A percentile compares a stretch with the other conserved stretches of the same genome.
phyloP scores from a whole-genome alignment of 2,113 vertebrate genomes.

The Neotoma lepida region DNA sequence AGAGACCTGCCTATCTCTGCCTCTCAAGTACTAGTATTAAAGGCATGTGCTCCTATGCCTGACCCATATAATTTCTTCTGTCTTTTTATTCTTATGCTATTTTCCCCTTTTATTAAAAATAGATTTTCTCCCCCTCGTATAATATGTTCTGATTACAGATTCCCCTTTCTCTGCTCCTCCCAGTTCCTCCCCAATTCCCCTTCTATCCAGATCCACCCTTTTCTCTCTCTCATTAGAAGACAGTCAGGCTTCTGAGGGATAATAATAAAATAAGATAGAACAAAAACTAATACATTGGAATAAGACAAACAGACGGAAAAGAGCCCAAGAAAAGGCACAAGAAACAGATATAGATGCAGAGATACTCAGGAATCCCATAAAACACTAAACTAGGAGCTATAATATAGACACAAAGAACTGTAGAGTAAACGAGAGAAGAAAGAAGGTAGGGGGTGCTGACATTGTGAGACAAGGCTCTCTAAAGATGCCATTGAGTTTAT shows the following conservation, averaged over 20 bases:
- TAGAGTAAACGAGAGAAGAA: background rate
- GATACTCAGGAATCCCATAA: background rate
- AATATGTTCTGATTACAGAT: background rate
- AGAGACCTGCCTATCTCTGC: background rate
- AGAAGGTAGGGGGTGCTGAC: background rate
- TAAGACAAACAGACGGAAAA: background rate
- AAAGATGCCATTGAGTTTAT: background rate
- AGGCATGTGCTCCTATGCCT: background rate
- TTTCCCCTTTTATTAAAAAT: background rate
- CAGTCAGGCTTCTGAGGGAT: background rate
- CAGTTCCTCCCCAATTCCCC: background rate
- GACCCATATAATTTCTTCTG: background rate
- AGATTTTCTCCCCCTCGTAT: background rate
- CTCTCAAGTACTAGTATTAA: background rate
- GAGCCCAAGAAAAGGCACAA: background rate
- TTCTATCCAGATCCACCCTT: background rate
- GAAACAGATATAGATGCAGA: background rate
- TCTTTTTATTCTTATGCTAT: too few species aligned
- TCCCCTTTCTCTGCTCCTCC: background rate
- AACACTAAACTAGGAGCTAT: background rate
- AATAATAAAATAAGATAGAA: background rate
- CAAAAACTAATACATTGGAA: background rate
- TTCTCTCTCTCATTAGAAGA: background rate
- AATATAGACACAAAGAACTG: background rate
- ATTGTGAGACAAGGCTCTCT: background rate